Evolutionary conservation across 2,888 invertebrate genomes (phyloP).

Genomic region (Mechanitis mazaeus): DNA sequence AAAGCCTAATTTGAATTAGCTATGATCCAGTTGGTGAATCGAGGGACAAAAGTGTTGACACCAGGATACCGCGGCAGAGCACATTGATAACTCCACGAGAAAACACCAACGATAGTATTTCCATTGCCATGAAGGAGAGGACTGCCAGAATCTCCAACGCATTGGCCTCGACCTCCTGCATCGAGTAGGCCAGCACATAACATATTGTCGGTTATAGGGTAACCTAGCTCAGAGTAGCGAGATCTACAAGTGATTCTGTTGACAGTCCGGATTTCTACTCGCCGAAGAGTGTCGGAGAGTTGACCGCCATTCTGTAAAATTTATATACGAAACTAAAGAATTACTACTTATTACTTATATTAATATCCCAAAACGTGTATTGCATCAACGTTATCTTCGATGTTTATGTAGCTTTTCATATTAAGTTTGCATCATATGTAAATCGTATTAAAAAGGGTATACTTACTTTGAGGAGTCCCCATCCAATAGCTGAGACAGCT

Average conservation of each 20-base stretch:
- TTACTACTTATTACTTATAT: background rate
- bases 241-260: conserved; percentile 38
- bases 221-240: conserved; percentile 34
- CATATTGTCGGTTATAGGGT: conserved; percentile 44
- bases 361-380: no score
- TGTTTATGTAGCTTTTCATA: no score
- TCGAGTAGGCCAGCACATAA: conserved; percentile 51
- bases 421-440: background rate
- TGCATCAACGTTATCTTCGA: no score
- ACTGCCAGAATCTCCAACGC: conserved; percentile 54
- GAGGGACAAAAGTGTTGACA: conserved; percentile 1
- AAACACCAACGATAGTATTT: conserved; percentile 27
- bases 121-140: conserved; percentile 49
- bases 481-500: conserved; percentile 51
- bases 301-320: conserved; percentile 33
- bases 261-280: conserved; percentile 37
- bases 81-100: conserved; percentile 29
- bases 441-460: background rate
- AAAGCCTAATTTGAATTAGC: conserved; percentile 30
- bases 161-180: conserved; percentile 56
- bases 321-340: conserved; percentile 28
- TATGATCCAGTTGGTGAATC: conserved; percentile 37
- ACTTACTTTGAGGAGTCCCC: conserved; percentile 53
- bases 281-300: conserved; percentile 21
- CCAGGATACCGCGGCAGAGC: background rate